A percentile compares a stretch with the other conserved stretches of the same genome.
phyloP scores from a whole-genome alignment of 92 coral and sea anemone species.

The Actinernus sp. region DNA sequence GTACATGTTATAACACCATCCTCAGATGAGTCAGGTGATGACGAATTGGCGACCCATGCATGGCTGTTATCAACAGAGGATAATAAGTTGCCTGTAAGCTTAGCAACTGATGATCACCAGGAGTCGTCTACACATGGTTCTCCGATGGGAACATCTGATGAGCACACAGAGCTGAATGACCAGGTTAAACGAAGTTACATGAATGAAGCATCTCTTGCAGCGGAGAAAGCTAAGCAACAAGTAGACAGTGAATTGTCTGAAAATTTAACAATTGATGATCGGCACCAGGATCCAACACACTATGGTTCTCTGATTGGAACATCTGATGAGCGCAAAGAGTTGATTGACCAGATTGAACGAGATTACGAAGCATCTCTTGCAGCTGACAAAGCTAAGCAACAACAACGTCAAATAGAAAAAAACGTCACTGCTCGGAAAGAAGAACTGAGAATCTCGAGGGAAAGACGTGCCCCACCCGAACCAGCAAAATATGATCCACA shows the following conservation, averaged over 20 bases:
- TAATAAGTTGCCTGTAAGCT: not conserved
- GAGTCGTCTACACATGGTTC: no score
- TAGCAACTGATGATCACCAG: not conserved
- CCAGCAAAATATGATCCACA: constrained; percentile 3
- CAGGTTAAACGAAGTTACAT: not conserved
- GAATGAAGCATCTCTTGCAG: not conserved
- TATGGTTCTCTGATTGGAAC: constrained; percentile 32
- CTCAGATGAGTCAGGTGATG: not conserved
- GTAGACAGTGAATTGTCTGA: not conserved
- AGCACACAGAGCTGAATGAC: not conserved
- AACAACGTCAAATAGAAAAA: constrained; percentile 3
- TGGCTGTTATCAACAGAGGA: not conserved
- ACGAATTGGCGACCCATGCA: no score
- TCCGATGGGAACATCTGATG: no score
- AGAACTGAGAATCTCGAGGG: constrained; percentile 8
- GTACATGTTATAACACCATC: not conserved
- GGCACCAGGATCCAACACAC: no score
- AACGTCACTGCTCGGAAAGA: not conserved
- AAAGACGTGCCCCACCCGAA: constrained; percentile 16
- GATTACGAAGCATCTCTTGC: constrained; percentile 12
- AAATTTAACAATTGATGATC: not conserved
- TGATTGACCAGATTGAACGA: constrained; percentile 1
- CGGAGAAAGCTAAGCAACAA: not conserved
- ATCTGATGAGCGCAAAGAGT: constrained; percentile 32
- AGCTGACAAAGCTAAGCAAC: constrained; percentile 22